Conservation (phyloP, 2,888 invertebrate species). For the Aporophyla lueneburgensis region DNA sequence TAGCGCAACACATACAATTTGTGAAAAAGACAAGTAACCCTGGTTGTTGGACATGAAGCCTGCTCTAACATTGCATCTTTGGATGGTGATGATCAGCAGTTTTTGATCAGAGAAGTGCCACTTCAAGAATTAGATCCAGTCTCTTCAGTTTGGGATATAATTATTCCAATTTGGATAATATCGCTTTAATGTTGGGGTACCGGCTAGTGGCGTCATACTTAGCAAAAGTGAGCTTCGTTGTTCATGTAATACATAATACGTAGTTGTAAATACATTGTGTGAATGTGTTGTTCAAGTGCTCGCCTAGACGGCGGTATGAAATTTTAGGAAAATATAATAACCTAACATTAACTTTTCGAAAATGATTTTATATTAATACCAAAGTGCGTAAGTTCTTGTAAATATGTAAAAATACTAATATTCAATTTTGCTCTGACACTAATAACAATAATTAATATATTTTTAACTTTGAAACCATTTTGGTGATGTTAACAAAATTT, state of each 20-base stretch:
- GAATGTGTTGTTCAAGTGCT: slow-evolving; percentile 5
- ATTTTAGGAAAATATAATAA: background rate
- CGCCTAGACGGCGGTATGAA: slow-evolving; percentile 43
- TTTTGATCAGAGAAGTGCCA: background rate
- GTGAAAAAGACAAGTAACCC: background rate
- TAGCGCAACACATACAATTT: slow-evolving; percentile 32
- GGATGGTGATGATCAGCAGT: background rate
- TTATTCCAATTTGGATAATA: slow-evolving; percentile 19
- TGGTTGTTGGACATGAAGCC: background rate
- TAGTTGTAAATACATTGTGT: slow-evolving; percentile 53
- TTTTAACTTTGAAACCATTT: slow-evolving; percentile 16
- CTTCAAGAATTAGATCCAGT: slow-evolving; percentile 24
- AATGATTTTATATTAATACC: slow-evolving; percentile 31
- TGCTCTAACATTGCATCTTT: background rate
- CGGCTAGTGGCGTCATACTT: background rate
- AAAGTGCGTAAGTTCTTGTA: slow-evolving; percentile 49
- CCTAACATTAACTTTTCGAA: background rate
- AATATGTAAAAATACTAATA: slow-evolving; percentile 57
- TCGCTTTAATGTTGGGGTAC: too few species aligned
- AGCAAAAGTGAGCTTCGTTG: slow-evolving; percentile 3
- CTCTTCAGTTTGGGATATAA: slow-evolving; percentile 5
- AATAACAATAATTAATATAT: slow-evolving; percentile 17
- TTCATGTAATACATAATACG: background rate
- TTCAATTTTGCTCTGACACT: slow-evolving; percentile 32
- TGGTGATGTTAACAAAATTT: slow-evolving; percentile 31